These are phyloP conservation scores for Ploceus nigricollis DNA, from an alignment of 2,113 vertebrate genomes.

Conservation along the genomic window DNA sequence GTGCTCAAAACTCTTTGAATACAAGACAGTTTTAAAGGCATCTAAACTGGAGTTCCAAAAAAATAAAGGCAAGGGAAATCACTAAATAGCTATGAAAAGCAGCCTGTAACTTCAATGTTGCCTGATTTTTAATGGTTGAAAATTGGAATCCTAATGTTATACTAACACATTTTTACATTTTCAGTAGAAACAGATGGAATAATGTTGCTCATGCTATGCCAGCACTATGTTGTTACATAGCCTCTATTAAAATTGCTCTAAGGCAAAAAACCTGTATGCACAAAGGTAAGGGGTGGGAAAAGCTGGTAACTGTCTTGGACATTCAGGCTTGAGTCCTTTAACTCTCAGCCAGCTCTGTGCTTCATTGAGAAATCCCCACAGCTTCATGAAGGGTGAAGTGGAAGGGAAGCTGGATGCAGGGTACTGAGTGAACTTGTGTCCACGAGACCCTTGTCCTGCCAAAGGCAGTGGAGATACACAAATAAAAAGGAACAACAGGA, in stretches of 20 bases:
- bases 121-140: constrained; percentile 2
- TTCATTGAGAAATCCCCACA: background rate
- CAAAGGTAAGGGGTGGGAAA: constrained; percentile 7
- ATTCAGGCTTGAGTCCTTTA: background rate
- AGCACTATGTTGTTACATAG: constrained; percentile 4
- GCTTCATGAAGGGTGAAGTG: background rate
- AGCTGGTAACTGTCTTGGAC: background rate
- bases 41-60: background rate
- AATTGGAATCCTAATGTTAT: constrained; percentile 4
- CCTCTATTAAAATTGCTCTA: constrained; percentile 36
- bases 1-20: background rate
- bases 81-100: background rate
- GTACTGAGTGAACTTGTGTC: background rate
- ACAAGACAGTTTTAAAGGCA: background rate
- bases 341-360: background rate
- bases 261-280: constrained; percentile 3
- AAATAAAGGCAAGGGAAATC: background rate
- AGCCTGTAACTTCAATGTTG: background rate
- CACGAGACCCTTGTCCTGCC: background rate
- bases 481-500: background rate
- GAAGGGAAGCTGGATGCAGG: background rate
- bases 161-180: constrained; percentile 39
- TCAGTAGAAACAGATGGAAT: constrained; percentile 54
- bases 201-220: constrained; percentile 51
- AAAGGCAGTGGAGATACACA: background rate